phyloP scores from a whole-genome alignment of 1,140 invertebrate genomes.

The Nephotettix cincticeps region DNA sequence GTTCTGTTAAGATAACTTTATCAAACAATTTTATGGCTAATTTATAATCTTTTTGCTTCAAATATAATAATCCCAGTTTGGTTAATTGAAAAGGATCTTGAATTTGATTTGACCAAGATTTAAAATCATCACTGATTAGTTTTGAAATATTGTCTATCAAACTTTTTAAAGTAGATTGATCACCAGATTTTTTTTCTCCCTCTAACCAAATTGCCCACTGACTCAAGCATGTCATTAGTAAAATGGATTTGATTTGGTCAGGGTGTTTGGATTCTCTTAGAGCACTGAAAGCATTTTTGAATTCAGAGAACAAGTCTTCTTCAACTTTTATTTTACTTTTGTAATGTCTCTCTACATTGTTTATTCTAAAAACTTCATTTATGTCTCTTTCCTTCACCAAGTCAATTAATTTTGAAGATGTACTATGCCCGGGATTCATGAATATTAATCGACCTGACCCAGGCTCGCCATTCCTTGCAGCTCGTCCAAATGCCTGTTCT shows the following conservation, averaged over 20 bases:
- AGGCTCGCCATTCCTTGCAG: slow-evolving; percentile 44
- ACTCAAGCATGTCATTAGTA: not conserved
- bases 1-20: not conserved
- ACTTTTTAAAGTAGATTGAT: not conserved
- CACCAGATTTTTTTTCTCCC: not conserved
- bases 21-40: not conserved
- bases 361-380: not conserved
- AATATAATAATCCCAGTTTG: not conserved
- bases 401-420: too few relatives aligned
- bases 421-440: too few relatives aligned
- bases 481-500: slow-evolving; percentile 47
- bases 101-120: not conserved
- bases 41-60: not conserved
- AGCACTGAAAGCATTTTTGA: not conserved
- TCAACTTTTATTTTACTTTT: not conserved
- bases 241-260: not conserved
- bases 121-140: not conserved
- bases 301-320: not conserved
- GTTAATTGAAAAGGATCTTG: not conserved
- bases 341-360: not conserved
- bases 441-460: slow-evolving; percentile 43
- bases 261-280: not conserved
- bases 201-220: not conserved
- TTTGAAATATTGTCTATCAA: not conserved
- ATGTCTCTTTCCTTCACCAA: too few relatives aligned